Conservation (phyloP, 2,888 invertebrate species). For the Phengaris alcon region DNA sequence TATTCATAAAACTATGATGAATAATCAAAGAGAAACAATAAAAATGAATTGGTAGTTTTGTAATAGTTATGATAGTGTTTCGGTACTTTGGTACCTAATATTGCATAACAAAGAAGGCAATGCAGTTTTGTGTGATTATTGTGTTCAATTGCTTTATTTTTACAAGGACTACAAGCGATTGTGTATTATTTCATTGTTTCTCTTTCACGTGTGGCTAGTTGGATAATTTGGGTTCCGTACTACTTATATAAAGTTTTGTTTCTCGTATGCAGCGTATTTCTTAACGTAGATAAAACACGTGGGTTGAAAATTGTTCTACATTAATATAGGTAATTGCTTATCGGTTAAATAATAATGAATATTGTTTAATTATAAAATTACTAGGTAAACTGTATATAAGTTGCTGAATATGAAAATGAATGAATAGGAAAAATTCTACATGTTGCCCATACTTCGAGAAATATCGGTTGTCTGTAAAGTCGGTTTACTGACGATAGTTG, state of each 20-base stretch:
- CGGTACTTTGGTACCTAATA: constrained; percentile 28
- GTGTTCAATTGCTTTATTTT: constrained; percentile 48
- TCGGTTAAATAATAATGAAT: background rate
- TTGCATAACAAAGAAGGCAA: constrained; percentile 37
- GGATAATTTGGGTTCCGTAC: background rate
- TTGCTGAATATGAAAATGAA: too few species aligned
- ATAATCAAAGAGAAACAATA: constrained; percentile 5
- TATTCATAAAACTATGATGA: constrained; percentile 12
- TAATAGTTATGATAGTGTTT: constrained; percentile 21
- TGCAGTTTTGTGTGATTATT: constrained; percentile 41
- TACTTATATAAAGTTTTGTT: background rate
- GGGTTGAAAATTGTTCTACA: background rate
- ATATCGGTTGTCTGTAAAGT: too few species aligned
- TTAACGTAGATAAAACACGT: constrained; percentile 3
- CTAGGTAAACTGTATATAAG: too few species aligned
- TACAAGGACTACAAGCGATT: constrained; percentile 53
- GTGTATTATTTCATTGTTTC: constrained; percentile 64
- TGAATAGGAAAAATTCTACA: too few species aligned
- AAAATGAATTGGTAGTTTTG: constrained; percentile 8
- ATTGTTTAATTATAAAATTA: background rate
- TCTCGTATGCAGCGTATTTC: background rate
- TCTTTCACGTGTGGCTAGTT: constrained; percentile 33
- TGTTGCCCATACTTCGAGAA: too few species aligned
- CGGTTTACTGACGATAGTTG: too few species aligned
- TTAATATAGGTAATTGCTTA: background rate